Percentiles rank a stretch among this genome's conserved stretches.
phyloP scores from a whole-genome alignment of 2,797 vertebrate genomes.

The Macrochelys suwanniensis region DNA sequence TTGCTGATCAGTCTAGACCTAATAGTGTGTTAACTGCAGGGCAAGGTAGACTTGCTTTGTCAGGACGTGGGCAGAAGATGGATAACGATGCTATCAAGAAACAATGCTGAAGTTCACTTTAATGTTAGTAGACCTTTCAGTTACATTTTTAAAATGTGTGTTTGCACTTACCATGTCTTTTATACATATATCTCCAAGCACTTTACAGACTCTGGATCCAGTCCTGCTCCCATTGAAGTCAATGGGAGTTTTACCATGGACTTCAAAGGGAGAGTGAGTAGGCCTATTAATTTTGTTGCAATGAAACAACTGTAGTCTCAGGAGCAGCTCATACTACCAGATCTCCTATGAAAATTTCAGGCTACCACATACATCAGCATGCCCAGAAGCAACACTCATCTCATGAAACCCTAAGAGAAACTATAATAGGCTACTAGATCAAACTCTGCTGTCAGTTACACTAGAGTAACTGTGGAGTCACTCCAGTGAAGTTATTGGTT shows the following conservation, averaged over 20 bases:
- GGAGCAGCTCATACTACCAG: neutral
- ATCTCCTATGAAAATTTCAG: neutral
- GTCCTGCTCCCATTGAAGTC: neutral
- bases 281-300: neutral
- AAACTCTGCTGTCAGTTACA: neutral
- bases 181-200: neutral
- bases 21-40: neutral
- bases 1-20: neutral
- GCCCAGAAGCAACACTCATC: neutral
- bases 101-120: neutral
- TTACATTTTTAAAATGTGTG: neutral
- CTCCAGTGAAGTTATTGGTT: neutral
- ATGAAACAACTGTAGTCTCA: neutral
- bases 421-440: neutral
- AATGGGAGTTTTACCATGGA: neutral
- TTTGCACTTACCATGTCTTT: neutral
- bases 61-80: neutral
- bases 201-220: constrained; percentile 7
- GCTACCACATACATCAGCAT: neutral
- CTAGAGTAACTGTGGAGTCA: neutral
- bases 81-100: neutral
- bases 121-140: neutral
- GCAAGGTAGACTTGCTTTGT: neutral
- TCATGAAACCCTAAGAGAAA: neutral
- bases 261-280: neutral